A percentile compares a stretch with the other conserved stretches of the same genome.
phyloP scores from a whole-genome alignment of 2,797 vertebrate genomes.

The Crocodylus rhombifer region DNA sequence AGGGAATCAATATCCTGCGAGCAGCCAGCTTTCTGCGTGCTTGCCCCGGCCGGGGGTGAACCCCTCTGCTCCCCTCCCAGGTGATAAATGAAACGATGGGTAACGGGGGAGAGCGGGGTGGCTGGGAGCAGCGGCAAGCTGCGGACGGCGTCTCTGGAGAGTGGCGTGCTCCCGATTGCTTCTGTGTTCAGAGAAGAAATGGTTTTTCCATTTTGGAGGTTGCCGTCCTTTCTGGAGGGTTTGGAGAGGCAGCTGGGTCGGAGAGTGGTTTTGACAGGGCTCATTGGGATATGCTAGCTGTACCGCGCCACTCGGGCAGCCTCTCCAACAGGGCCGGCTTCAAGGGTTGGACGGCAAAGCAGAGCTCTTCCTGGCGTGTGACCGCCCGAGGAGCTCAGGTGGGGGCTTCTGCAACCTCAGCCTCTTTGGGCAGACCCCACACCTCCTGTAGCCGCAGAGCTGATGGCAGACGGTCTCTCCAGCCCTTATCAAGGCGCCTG shows the following conservation, averaged over 20 bases:
- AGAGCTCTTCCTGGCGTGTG: not conserved
- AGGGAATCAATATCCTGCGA: not conserved
- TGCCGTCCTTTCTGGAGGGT: not conserved
- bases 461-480: not conserved
- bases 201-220: not conserved
- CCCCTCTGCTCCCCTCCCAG: not conserved
- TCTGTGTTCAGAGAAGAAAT: not conserved
- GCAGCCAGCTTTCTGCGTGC: not conserved
- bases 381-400: not conserved
- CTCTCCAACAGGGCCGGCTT: not conserved
- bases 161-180: not conserved
- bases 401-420: not conserved
- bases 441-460: not conserved
- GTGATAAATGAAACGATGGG: not conserved
- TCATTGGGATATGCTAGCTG: not conserved
- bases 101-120: not conserved
- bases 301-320: not conserved
- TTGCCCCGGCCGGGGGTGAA: not conserved
- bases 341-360: not conserved
- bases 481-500: fast-evolving
- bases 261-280: not conserved
- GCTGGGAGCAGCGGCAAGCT: not conserved
- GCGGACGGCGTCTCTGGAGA: not conserved
- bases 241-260: not conserved
- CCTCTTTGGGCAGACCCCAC: not conserved